Conservation (phyloP, 2,797 vertebrate genomes). For the Mormyrops boulengeri region DNA sequence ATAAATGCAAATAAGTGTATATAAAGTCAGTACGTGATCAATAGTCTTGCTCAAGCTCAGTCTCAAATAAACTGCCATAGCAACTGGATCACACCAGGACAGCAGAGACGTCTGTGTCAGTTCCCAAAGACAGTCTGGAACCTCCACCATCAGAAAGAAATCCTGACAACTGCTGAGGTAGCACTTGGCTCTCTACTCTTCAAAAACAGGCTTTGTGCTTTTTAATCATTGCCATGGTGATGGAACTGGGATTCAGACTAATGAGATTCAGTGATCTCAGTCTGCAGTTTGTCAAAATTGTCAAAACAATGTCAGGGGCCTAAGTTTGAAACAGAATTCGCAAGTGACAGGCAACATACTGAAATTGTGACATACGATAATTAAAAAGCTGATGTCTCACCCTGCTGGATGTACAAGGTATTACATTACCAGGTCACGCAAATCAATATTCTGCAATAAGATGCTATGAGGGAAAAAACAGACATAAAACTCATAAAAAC, state of each 20-base stretch:
- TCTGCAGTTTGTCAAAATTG: not conserved
- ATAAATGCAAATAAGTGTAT: not conserved
- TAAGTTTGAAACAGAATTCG: not conserved
- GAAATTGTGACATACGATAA: not conserved
- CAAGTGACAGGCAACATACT: not conserved
- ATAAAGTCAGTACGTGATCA: not conserved
- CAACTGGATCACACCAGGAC: not conserved
- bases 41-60: not conserved
- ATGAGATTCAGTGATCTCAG: not conserved
- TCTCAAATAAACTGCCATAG: not conserved
- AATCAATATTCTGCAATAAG: not conserved
- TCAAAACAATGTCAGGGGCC: not conserved
- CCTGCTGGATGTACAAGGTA: not conserved
- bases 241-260: not conserved
- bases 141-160: not conserved
- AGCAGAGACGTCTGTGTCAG: not conserved
- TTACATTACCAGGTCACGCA: not conserved
- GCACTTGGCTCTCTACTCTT: not conserved
- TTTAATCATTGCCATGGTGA: not conserved
- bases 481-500: not conserved
- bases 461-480: not conserved
- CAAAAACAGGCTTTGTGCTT: not conserved
- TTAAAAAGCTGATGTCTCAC: slow-evolving; percentile 7
- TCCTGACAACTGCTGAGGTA: not conserved
- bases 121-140: not conserved